Evolutionary conservation across 2,113 vertebrate species (phyloP).

Genomic region (Lipotes vexillifer): DNA sequence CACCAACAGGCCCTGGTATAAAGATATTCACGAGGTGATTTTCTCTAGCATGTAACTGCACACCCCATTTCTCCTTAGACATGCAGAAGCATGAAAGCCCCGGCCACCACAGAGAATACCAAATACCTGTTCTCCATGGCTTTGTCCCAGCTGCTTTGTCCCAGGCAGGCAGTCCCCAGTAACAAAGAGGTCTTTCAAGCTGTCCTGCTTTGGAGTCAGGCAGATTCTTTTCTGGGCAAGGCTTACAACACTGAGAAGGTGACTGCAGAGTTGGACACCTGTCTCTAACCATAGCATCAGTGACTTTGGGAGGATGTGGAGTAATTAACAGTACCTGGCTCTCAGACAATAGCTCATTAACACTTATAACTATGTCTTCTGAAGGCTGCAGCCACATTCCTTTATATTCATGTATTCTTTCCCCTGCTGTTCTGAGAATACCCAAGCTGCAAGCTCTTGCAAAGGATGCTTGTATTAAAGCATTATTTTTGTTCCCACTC

Average conservation of each 20-base stretch:
- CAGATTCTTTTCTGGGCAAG: not conserved
- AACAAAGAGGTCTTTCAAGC: not conserved
- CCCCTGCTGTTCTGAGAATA: conserved; percentile 73
- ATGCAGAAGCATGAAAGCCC: not conserved
- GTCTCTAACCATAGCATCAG: not conserved
- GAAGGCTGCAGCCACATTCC: conserved; percentile 43
- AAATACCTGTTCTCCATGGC: not conserved
- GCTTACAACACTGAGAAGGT: not conserved
- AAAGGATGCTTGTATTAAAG: conserved; percentile 77
- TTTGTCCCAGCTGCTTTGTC: not conserved
- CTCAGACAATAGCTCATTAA: conserved; percentile 72
- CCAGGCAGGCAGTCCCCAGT: not conserved
- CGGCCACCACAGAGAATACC: not conserved
- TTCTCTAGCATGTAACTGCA: not conserved
- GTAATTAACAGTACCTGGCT: conserved; percentile 66
- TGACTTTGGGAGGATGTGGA: conserved; percentile 2
- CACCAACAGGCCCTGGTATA: conserved; percentile 45
- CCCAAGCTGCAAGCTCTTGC: conserved; percentile 49
- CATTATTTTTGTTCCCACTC: conserved; percentile 69
- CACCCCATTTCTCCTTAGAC: not conserved
- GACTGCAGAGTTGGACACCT: not conserved
- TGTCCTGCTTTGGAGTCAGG: not conserved
- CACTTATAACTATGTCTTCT: conserved; percentile 65
- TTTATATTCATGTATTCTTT: conserved; percentile 78
- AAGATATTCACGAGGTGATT: not conserved